Conservation (phyloP, 2,797 vertebrate species). For the Sardinella longiceps region DNA sequence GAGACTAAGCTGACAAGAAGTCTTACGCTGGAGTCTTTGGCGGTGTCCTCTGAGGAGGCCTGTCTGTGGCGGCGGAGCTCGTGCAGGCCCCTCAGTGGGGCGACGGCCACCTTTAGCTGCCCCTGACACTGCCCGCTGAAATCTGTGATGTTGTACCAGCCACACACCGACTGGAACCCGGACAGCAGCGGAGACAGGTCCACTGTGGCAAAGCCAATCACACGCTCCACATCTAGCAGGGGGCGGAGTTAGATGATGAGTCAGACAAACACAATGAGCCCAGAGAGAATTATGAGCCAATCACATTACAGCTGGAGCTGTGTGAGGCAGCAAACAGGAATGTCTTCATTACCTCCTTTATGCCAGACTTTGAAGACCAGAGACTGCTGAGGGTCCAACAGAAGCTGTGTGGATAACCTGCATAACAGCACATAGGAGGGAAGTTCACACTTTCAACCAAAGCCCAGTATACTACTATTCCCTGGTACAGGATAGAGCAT, state of each 20-base stretch:
- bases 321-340: too few species aligned
- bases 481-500: too few species aligned
- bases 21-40: slow-evolving; percentile 62
- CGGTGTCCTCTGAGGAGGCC: slow-evolving; percentile 59
- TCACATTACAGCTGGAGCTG: neutral
- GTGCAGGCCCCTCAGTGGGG: slow-evolving; percentile 79
- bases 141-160: slow-evolving; percentile 97
- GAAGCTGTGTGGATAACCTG: slow-evolving; percentile 87
- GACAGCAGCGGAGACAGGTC: slow-evolving; percentile 91
- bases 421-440: neutral
- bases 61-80: slow-evolving; percentile 78
- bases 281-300: too few species aligned
- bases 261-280: slow-evolving; percentile 47
- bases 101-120: slow-evolving; percentile 92
- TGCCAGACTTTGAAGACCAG: slow-evolving; percentile 99
- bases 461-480: neutral
- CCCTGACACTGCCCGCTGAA: slow-evolving; percentile 92
- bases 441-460: too few species aligned
- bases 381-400: slow-evolving; percentile 89
- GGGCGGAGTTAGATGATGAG: neutral
- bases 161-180: slow-evolving; percentile 90
- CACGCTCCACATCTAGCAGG: slow-evolving; percentile 83
- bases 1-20: neutral
- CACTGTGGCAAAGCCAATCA: slow-evolving; percentile 93
- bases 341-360: slow-evolving; percentile 84